Percentiles rank a stretch among this genome's conserved stretches.
Conservation (phyloP, 2,797 vertebrate genomes). For the Anguilla pacifica region DNA sequence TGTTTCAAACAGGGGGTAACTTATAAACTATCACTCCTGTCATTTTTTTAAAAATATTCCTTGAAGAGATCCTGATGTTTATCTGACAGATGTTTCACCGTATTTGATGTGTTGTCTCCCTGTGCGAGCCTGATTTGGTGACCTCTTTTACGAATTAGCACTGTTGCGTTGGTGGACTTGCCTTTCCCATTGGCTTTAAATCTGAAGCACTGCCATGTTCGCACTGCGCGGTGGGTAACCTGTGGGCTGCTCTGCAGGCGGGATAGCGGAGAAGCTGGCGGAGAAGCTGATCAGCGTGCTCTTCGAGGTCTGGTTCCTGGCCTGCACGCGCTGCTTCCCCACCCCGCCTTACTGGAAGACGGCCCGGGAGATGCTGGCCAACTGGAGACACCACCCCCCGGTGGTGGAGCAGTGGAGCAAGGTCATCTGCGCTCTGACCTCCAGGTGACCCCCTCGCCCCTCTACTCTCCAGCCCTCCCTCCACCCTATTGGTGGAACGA, state of each 20-base stretch:
- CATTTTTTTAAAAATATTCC: too few species aligned
- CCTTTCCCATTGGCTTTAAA: too few species aligned
- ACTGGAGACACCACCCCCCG: constrained; percentile 88
- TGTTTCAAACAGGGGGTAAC: too few species aligned
- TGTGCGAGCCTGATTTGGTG: too few species aligned
- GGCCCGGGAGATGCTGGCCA: constrained; percentile 90
- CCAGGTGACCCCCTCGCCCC: constrained; percentile 73
- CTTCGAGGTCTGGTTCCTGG: constrained; percentile 90
- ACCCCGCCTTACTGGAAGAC: constrained; percentile 90
- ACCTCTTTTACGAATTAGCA: too few species aligned
- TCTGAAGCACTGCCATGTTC: too few species aligned
- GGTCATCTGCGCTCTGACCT: constrained; percentile 85
- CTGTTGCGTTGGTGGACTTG: too few species aligned
- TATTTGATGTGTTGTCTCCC: too few species aligned
- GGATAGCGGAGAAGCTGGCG: constrained; percentile 87
- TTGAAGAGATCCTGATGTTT: too few species aligned
- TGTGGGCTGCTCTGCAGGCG: constrained; percentile 62
- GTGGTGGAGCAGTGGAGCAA: constrained; percentile 93
- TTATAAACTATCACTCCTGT: too few species aligned
- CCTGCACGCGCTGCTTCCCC: constrained; percentile 87
- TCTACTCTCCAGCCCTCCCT: neutral
- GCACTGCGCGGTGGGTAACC: neutral
- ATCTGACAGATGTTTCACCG: too few species aligned
- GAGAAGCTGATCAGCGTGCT: constrained; percentile 87
- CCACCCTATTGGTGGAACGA: neutral